phyloP scores from a whole-genome alignment of 1,140 invertebrate genomes.

The Leptinotarsa undecemlineata region DNA sequence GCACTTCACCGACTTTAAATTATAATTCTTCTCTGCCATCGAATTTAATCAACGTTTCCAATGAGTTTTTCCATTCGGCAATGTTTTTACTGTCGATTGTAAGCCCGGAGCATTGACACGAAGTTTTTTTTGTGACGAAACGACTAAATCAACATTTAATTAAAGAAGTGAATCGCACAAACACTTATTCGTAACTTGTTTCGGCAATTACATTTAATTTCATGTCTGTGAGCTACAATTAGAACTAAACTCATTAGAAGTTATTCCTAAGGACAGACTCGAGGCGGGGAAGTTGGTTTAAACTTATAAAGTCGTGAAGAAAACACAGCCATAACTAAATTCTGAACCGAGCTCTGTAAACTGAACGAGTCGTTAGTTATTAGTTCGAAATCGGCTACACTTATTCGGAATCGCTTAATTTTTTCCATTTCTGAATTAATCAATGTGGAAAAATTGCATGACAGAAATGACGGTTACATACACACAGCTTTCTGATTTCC shows the following conservation, averaged over 20 bases:
- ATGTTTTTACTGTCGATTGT: too few relatives aligned
- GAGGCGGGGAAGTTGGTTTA: neutral
- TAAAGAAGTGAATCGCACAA: slow-evolving; percentile 14
- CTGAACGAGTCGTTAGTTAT: neutral
- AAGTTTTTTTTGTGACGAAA: too few relatives aligned
- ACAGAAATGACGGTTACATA: too few relatives aligned
- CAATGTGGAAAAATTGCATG: too few relatives aligned
- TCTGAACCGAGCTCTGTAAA: neutral
- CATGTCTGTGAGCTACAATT: slow-evolving; percentile 20
- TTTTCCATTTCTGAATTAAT: too few relatives aligned
- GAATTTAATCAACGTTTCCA: too few relatives aligned
- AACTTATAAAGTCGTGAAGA: neutral
- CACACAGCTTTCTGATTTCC: too few relatives aligned
- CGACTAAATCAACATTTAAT: slow-evolving; percentile 13
- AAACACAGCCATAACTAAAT: neutral
- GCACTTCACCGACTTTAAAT: too few relatives aligned
- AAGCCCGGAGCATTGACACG: too few relatives aligned
- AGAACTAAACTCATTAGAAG: slow-evolving; percentile 23
- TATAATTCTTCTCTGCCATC: too few relatives aligned
- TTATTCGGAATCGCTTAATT: too few relatives aligned
- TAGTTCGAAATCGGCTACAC: neutral
- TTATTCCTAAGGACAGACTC: slow-evolving; percentile 10
- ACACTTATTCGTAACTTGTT: slow-evolving; percentile 5
- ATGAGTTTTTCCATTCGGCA: too few relatives aligned
- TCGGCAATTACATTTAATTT: slow-evolving; percentile 19